phyloP scores from a whole-genome alignment of 2,888 invertebrate genomes.

The Dermolepida albohirtum region DNA sequence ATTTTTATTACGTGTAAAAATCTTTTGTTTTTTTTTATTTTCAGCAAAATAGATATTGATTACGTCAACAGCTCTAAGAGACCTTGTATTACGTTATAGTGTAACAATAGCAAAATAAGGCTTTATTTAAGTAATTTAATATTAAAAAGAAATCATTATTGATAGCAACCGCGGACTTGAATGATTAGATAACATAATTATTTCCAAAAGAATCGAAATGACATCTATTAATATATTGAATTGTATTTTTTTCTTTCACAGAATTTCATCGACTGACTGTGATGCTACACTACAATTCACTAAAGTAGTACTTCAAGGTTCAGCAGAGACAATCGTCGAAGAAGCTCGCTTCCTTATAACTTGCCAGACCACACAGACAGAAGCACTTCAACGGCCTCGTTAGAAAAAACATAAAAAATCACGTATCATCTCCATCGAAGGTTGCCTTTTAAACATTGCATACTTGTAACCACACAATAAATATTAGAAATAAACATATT shows the following conservation, averaged over 20 bases:
- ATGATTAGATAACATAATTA: no score
- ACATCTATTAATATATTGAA: conserved; percentile 2
- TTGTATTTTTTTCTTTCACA: conserved; percentile 13
- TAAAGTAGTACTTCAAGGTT: conserved; percentile 57
- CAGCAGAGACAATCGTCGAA: conserved; percentile 49
- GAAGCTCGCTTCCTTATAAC: conserved; percentile 25
- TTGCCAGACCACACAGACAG: conserved; percentile 37
- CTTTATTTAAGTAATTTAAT: no score
- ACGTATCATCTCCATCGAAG: conserved; percentile 29
- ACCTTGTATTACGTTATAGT: no score
- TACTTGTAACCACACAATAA: no score
- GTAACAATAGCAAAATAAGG: no score
- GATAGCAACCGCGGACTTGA: no score
- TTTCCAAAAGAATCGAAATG: neutral
- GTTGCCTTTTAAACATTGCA: conserved; percentile 2
- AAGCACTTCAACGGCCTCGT: conserved; percentile 27
- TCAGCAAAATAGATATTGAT: no score
- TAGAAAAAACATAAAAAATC: conserved; percentile 35
- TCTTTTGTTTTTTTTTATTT: no score
- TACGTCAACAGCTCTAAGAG: no score
- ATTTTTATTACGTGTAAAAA: no score
- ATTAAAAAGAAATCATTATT: no score
- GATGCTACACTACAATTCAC: conserved; percentile 44
- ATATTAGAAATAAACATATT: no score
- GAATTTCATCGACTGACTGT: conserved; percentile 17